phyloP scores from a whole-genome alignment of 2,797 vertebrate species.

The Rhynchotus rufescens region DNA sequence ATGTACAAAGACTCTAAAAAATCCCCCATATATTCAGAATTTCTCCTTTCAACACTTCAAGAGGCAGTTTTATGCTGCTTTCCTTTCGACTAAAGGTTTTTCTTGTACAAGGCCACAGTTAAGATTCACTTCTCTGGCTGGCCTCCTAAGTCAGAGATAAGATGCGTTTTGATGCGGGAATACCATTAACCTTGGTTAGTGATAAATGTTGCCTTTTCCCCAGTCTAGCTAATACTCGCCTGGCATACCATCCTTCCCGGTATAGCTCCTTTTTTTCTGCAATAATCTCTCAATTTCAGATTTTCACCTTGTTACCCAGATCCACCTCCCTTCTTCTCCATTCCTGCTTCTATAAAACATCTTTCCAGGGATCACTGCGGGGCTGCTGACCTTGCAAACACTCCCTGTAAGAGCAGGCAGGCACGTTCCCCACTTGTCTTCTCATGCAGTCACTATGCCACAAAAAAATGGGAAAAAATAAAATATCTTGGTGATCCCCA shows the following conservation, averaged over 20 bases:
- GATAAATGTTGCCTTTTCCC: not conserved
- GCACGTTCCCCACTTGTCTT: not conserved
- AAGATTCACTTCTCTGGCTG: not conserved
- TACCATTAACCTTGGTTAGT: not conserved
- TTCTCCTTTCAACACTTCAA: not conserved
- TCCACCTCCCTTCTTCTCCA: not conserved
- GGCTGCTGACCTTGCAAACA: not conserved
- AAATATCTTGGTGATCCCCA: not conserved
- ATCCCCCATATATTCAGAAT: not conserved
- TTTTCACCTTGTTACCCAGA: not conserved
- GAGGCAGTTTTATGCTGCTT: not conserved
- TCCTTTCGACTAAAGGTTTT: not conserved
- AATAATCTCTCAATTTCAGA: not conserved
- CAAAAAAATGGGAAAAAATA: not conserved
- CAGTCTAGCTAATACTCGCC: not conserved
- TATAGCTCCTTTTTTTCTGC: not conserved
- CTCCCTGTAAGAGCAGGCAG: not conserved
- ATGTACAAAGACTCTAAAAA: not conserved
- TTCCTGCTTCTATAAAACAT: not conserved
- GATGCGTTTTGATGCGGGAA: not conserved
- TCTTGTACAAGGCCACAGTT: not conserved
- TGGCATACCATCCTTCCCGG: not conserved
- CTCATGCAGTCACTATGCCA: accelerated
- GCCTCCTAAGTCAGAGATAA: not conserved
- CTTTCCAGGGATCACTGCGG: not conserved